Conservation (phyloP, 2,888 invertebrate genomes). For the Ectemnius cavifrons region DNA sequence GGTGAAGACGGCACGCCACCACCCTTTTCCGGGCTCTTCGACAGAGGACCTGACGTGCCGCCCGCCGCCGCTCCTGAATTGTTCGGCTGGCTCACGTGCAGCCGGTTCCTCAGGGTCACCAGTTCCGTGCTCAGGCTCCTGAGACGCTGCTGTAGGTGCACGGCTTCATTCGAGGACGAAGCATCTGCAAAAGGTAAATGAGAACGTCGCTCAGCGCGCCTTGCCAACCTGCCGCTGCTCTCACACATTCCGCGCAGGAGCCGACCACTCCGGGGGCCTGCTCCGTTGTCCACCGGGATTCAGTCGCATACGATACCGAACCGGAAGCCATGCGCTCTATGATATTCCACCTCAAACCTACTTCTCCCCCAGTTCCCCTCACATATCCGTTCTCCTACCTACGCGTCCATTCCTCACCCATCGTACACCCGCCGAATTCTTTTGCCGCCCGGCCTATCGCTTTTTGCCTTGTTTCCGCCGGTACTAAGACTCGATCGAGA, state of each 20-base stretch:
- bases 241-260: conserved; percentile 14
- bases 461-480: too few species aligned
- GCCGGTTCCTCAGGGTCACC: conserved; percentile 92
- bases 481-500: too few species aligned
- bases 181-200: conserved; percentile 84
- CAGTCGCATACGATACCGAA: too few species aligned
- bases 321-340: too few species aligned
- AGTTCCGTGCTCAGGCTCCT: conserved; percentile 94
- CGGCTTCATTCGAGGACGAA: conserved; percentile 95
- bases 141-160: conserved; percentile 93
- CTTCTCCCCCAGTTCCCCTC: too few species aligned
- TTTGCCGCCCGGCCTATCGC: too few species aligned
- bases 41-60: conserved; percentile 56
- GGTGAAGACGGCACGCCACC: conserved; percentile 59
- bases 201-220: conserved; percentile 15
- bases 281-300: too few species aligned
- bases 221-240: conserved; percentile 1
- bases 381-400: too few species aligned
- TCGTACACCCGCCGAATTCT: too few species aligned
- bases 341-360: too few species aligned
- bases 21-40: conserved; percentile 65
- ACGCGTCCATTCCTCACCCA: too few species aligned
- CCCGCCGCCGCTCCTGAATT: conserved; percentile 69
- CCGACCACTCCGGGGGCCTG: conserved; percentile 2
- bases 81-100: conserved; percentile 85